Conservation (phyloP, 2,797 vertebrate species). For the Podarcis lilfordi region DNA sequence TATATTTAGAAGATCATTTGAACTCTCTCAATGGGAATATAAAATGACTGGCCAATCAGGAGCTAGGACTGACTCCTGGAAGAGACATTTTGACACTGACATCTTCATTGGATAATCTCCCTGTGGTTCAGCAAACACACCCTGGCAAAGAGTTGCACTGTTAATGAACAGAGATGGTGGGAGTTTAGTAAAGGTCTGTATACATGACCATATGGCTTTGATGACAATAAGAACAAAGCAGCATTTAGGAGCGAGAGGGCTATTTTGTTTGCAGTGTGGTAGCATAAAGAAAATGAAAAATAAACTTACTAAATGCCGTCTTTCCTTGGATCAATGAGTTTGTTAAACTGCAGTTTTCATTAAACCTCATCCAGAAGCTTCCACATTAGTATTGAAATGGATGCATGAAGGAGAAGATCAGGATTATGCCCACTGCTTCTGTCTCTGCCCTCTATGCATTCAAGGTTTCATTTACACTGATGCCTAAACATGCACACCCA, state of each 20-base stretch:
- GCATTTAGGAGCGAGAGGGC: too few relatives aligned
- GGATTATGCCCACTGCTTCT: neutral
- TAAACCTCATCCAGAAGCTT: neutral
- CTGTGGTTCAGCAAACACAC: neutral
- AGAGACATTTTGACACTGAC: conserved; percentile 13
- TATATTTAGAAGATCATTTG: conserved; percentile 21
- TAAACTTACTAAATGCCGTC: neutral
- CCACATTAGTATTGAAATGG: neutral
- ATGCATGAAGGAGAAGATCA: neutral
- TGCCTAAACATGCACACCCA: neutral
- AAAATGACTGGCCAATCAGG: conserved; percentile 9
- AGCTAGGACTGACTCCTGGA: neutral
- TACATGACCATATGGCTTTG: neutral
- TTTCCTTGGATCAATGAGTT: neutral
- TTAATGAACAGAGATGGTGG: neutral
- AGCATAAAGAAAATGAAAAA: neutral
- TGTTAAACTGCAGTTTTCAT: neutral
- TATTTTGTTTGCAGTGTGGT: neutral
- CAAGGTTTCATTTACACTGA: neutral
- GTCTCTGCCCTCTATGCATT: neutral
- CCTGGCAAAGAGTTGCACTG: neutral
- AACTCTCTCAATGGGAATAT: conserved; percentile 3
- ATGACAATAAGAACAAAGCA: too few relatives aligned
- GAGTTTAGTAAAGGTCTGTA: neutral
- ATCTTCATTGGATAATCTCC: conserved; percentile 15